Base-by-base conservation (phyloP, 1,140 invertebrate species). In the Drosophila kikkawai region DNA sequence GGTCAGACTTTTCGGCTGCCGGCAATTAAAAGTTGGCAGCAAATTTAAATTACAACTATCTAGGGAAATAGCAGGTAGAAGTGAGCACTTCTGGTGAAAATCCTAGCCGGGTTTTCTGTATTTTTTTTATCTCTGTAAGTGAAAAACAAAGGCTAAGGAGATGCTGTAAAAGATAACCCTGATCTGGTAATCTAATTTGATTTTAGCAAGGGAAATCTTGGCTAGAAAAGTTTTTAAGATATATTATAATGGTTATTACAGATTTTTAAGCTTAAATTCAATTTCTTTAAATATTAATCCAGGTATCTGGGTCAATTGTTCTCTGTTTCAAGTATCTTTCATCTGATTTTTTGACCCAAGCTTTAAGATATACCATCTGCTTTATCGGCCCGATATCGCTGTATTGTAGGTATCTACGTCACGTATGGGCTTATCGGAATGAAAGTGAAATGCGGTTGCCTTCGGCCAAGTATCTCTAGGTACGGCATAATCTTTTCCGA, bases 381-480 rank as follows among this genome's bases (percentile, higher is more conserved):
- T 15, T 11, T 61, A 45, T 75, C 36, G 29, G 11, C 22, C 17
- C 41, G 44, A 51, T 79, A 81, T 79, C 66, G 57, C 19, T 13
- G 8, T 39, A 4, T 29, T 50, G 34, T 26, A 34, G 11, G 53
- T 56, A 77, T 69, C 56, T 76, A 87, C 82, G 82, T 87, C 83
- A 86, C 83, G 83, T 86, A 82, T 63, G 4, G 50, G 60, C 63
- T 75, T 87, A 70, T 79, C 75, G 75, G 36, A 90, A 84, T 65
- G 85, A 88, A 88, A 88, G 84, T 88, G 85, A 88, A 87, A 87
- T 80, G 65, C 55, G 60, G 51, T 26, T 47, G 50, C 51, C 50
- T 50, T 29, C 11, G 41, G 41, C 34, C 50, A 45, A 60, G 48
- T 44, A 67, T 58, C 71, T 58, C 48, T 48, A 73, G 78, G 66